Conservation (phyloP, 2,888 invertebrate species). For the Drosophila phalerata region DNA sequence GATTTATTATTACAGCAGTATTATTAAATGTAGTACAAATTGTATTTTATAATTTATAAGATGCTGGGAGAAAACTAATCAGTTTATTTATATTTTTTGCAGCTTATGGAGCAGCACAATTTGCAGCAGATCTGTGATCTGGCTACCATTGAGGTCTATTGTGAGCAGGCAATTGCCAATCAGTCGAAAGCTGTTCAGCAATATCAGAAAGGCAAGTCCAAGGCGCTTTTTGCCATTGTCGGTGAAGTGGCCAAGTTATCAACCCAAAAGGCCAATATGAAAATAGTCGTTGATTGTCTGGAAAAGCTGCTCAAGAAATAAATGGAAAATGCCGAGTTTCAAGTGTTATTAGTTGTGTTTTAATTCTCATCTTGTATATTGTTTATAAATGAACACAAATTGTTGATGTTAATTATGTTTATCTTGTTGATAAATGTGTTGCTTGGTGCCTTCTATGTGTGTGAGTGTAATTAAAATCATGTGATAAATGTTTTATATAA, state of each 20-base stretch:
- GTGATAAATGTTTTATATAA: constrained; percentile 7
- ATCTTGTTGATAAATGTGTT: constrained; percentile 33
- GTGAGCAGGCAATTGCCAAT: constrained; percentile 88
- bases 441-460: constrained; percentile 62
- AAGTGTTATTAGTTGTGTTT: constrained; percentile 61
- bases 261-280: constrained; percentile 89
- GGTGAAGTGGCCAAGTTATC: constrained; percentile 88
- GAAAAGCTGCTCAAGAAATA: constrained; percentile 82
- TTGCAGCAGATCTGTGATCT: constrained; percentile 89
- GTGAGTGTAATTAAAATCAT: constrained; percentile 5
- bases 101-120: constrained; percentile 88
- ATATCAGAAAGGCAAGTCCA: constrained; percentile 90
- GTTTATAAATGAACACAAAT: constrained; percentile 63
- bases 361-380: constrained; percentile 56
- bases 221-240: constrained; percentile 89
- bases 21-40: no score
- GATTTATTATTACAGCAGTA: no score
- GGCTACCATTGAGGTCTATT: constrained; percentile 87
- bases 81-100: neutral
- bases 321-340: neutral
- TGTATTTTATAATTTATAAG: no score
- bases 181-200: constrained; percentile 89
- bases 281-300: constrained; percentile 87
- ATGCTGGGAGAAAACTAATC: no score
- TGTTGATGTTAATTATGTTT: constrained; percentile 24